Conservation (phyloP, 2,888 invertebrate genomes). For the Mamestra brassicae region DNA sequence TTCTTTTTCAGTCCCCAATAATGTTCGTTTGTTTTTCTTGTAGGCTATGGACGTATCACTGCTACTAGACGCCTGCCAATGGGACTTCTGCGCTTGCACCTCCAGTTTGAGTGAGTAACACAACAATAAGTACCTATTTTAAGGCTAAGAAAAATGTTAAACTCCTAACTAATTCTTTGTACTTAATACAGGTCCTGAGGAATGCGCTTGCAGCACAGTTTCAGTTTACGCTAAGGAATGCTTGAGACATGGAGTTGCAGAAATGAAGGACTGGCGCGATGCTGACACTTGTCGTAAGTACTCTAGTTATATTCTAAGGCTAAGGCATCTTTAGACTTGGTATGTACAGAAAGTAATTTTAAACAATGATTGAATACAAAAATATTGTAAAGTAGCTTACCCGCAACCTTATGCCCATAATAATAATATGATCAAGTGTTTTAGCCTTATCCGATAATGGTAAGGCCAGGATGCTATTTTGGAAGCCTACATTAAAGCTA, state of each 20-base stretch:
- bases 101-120: slow-evolving; percentile 81
- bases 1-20: not conserved
- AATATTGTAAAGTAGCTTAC: no score
- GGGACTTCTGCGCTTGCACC: slow-evolving; percentile 95
- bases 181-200: slow-evolving; percentile 85
- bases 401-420: no score
- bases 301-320: no score
- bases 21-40: slow-evolving; percentile 9
- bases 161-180: not conserved
- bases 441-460: no score
- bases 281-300: slow-evolving; percentile 96
- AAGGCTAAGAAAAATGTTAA: not conserved
- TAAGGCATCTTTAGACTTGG: no score
- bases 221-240: slow-evolving; percentile 95
- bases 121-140: not conserved
- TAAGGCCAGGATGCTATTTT: no score
- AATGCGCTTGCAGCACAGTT: slow-evolving; percentile 94
- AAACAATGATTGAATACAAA: no score
- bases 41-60: slow-evolving; percentile 92
- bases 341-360: no score
- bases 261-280: slow-evolving; percentile 94
- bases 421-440: no score
- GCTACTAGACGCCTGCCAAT: slow-evolving; percentile 93
- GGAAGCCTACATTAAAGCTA: no score
- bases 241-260: slow-evolving; percentile 91